Evolutionary conservation across 2,888 invertebrate species (phyloP).

Genomic region (Priocnemis perturbator): DNA sequence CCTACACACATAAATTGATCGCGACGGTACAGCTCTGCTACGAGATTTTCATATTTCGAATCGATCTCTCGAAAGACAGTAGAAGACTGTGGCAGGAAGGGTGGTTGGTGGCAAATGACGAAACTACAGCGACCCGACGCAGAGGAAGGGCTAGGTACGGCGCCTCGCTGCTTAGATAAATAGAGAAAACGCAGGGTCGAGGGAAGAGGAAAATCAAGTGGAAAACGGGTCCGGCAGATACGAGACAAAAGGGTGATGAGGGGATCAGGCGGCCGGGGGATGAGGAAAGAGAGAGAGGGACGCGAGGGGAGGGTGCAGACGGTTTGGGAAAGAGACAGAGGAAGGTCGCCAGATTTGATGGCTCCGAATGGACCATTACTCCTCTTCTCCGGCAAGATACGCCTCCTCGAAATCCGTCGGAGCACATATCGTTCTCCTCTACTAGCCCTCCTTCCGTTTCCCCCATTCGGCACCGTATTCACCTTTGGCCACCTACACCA

Average conservation of each 20-base stretch:
- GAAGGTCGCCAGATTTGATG: slow-evolving; percentile 51
- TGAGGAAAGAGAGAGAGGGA: no score
- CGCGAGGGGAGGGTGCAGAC: slow-evolving; percentile 5
- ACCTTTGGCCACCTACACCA: slow-evolving; percentile 1
- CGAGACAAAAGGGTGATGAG: neutral
- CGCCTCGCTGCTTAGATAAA: slow-evolving; percentile 44
- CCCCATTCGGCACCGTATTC: neutral
- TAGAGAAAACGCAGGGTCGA: slow-evolving; percentile 39
- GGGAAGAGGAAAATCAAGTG: slow-evolving; percentile 41
- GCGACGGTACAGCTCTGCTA: no score
- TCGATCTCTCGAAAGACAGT: no score
- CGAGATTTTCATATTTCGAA: no score
- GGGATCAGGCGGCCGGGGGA: slow-evolving; percentile 7
- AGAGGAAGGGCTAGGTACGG: slow-evolving; percentile 34
- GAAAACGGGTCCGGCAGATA: slow-evolving; percentile 30
- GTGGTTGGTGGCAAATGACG: neutral
- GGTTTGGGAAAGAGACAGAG: neutral
- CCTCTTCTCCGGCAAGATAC: slow-evolving; percentile 21
- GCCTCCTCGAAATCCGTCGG: slow-evolving; percentile 25
- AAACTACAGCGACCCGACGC: slow-evolving; percentile 26
- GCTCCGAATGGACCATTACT: slow-evolving; percentile 44
- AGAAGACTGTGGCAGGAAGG: neutral
- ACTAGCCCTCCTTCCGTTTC: neutral
- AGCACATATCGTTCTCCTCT: slow-evolving; percentile 3
- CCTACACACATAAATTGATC: no score